phyloP scores from a whole-genome alignment of 2,797 vertebrate species.

The Sebastes oblongus region DNA sequence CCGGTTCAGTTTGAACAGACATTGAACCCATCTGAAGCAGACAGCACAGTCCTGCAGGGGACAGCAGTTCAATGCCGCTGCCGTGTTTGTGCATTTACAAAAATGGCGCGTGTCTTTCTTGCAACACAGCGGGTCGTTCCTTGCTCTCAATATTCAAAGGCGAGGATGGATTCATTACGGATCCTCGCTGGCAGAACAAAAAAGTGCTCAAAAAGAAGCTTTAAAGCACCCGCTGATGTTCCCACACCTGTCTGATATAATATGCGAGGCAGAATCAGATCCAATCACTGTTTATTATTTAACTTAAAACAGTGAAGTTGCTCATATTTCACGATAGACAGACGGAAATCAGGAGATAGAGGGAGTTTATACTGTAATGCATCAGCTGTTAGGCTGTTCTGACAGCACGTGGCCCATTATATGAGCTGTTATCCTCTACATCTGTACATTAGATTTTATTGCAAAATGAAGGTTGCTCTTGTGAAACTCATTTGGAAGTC shows the following conservation, averaged over 20 bases:
- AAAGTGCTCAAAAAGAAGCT: constrained; percentile 3
- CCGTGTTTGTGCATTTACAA: constrained; percentile 27
- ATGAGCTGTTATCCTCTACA: constrained; percentile 48
- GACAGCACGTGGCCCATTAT: constrained; percentile 14
- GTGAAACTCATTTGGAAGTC: constrained; percentile 70
- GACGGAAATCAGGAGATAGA: constrained; percentile 3
- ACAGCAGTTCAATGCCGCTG: constrained; percentile 10
- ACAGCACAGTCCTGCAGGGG: constrained; percentile 51
- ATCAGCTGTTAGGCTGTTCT: constrained; percentile 15
- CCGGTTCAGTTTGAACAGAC: constrained; percentile 62
- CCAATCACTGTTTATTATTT: constrained; percentile 22
- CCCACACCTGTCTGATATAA: constrained; percentile 16
- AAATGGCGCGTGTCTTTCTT: constrained; percentile 1
- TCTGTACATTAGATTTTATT: constrained; percentile 53
- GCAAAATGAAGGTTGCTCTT: constrained; percentile 62
- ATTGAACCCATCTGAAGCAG: constrained; percentile 51
- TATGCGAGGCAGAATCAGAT: constrained; percentile 8
- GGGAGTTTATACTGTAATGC: constrained; percentile 2
- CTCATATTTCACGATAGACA: constrained; percentile 23
- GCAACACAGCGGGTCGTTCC: constrained; percentile 5
- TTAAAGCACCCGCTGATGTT: not conserved
- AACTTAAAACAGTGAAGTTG: constrained; percentile 7
- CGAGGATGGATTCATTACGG: constrained; percentile 16
- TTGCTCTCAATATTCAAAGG: constrained; percentile 21
- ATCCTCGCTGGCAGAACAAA: not conserved